phyloP scores from a whole-genome alignment of 1,140 invertebrate genomes.

The Ceratitis capitata region DNA sequence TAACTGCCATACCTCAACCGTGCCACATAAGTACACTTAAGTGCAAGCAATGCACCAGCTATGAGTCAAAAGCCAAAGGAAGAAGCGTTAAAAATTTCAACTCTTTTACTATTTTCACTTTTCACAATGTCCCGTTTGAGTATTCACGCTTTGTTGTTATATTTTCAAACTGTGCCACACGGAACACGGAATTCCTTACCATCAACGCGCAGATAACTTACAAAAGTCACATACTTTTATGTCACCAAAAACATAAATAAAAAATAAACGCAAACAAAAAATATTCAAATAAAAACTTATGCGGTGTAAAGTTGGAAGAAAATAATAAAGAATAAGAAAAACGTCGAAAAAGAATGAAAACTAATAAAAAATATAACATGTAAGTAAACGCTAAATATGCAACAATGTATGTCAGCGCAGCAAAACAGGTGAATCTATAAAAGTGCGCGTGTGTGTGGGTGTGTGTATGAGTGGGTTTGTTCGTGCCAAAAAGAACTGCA shows the following conservation, averaged over 20 bases:
- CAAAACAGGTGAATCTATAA: background rate
- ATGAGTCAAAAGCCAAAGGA: background rate
- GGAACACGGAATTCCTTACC: background rate
- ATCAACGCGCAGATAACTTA: background rate
- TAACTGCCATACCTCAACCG: background rate
- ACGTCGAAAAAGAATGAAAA: background rate
- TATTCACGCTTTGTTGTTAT: background rate
- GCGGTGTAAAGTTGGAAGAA: background rate
- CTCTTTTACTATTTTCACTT: background rate
- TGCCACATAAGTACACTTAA: constrained; percentile 16
- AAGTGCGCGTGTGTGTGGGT: background rate
- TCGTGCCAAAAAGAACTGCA: background rate
- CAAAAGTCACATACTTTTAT: constrained; percentile 20
- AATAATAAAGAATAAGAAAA: background rate
- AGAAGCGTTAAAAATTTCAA: background rate
- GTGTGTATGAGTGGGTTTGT: background rate
- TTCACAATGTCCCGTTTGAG: background rate
- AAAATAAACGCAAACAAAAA: too few relatives aligned
- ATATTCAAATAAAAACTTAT: background rate
- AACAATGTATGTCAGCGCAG: background rate
- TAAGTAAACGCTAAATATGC: background rate
- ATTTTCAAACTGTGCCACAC: background rate
- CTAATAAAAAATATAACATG: background rate
- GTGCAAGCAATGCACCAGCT: background rate
- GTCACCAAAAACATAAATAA: background rate